Percentiles rank a stretch among this genome's conserved stretches.
phyloP scores from a whole-genome alignment of 1,140 invertebrate genomes.

The Aphidius gifuensis region DNA sequence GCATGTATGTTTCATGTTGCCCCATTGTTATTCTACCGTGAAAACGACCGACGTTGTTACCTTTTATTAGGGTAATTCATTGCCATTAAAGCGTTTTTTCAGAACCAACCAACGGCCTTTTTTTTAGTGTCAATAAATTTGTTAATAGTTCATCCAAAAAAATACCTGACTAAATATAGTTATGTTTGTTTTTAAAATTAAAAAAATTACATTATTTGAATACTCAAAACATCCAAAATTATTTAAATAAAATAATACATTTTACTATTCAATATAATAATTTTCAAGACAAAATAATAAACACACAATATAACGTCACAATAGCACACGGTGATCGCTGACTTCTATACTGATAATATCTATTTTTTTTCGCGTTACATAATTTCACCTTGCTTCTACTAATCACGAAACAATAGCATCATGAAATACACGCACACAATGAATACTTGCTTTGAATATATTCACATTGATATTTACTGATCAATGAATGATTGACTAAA shows the following conservation, averaged over 20 bases:
- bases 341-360: constrained; percentile 34
- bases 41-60: constrained; percentile 49
- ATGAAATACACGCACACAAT: constrained; percentile 36
- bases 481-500: too few relatives aligned
- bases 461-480: too few relatives aligned
- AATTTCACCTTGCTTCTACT: constrained; percentile 44
- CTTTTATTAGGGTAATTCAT: constrained; percentile 50
- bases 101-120: constrained; percentile 20
- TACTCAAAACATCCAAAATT: too few relatives aligned
- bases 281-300: not conserved
- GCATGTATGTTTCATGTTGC: constrained; percentile 27
- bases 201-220: not conserved
- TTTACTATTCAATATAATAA: not conserved
- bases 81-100: constrained; percentile 45
- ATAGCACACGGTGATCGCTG: constrained; percentile 33
- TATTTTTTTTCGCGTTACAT: constrained; percentile 40
- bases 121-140: constrained; percentile 12
- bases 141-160: not conserved
- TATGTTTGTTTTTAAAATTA: not conserved
- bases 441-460: not conserved
- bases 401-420: constrained; percentile 46
- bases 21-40: constrained; percentile 50
- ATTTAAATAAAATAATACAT: not conserved
- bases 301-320: constrained; percentile 28
- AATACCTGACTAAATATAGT: not conserved